Evolutionary conservation across 2,113 vertebrate genomes (phyloP).

Genomic region (Archilochus colubris): DNA sequence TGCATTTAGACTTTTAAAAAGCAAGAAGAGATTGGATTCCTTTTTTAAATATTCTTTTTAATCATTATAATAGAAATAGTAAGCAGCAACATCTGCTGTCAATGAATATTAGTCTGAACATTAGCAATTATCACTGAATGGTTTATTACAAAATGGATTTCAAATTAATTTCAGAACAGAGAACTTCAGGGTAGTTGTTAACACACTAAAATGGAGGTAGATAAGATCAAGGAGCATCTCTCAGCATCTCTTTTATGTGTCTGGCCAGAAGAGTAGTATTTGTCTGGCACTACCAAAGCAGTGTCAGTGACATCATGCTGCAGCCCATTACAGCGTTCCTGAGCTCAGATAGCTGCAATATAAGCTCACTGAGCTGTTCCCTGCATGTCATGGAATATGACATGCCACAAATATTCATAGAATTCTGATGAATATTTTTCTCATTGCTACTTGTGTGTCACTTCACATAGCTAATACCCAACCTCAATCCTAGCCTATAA

Average conservation of each 20-base stretch:
- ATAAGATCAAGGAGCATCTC: not conserved
- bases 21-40: not conserved
- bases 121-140: not conserved
- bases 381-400: not conserved
- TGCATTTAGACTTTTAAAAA: not conserved
- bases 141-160: constrained; percentile 21
- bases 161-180: constrained; percentile 32
- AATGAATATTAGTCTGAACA: not conserved
- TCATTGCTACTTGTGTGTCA: not conserved
- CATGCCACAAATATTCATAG: not conserved
- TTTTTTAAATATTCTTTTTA: not conserved
- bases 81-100: not conserved
- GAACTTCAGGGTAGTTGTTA: not conserved
- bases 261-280: not conserved
- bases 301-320: not conserved
- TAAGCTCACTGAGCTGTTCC: not conserved
- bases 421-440: constrained; percentile 12
- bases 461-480: not conserved
- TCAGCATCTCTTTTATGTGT: not conserved
- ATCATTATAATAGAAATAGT: not conserved
- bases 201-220: not conserved
- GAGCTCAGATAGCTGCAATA: not conserved
- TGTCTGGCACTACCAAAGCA: not conserved
- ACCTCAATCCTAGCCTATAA: not conserved
- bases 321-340: not conserved